Conservation (phyloP, 2,888 invertebrate genomes). For the Spodoptera picta region DNA sequence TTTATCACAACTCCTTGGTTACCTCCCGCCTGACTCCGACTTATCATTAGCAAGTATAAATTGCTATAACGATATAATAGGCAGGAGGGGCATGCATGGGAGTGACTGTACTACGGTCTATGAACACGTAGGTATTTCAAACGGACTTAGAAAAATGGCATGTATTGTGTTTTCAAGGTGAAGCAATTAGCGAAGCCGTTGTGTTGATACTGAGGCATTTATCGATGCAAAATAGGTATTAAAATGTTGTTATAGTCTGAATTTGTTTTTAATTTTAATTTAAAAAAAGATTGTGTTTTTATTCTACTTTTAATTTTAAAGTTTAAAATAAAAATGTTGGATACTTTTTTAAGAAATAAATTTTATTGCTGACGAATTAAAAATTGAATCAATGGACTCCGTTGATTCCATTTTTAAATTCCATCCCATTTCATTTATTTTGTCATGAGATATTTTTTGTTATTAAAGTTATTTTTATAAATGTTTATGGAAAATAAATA, state of each 20-base stretch:
- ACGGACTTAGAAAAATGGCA: slow-evolving; percentile 50
- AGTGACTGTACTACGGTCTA: slow-evolving; percentile 75
- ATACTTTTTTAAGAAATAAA: no score
- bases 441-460: no score
- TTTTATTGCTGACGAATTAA: no score
- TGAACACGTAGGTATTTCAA: slow-evolving; percentile 65
- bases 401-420: no score
- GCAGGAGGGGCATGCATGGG: slow-evolving; percentile 79
- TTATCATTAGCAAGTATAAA: slow-evolving; percentile 64
- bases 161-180: slow-evolving; percentile 53
- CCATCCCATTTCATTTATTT: no score
- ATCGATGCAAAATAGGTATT: neutral
- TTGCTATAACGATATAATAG: slow-evolving; percentile 63
- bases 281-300: neutral
- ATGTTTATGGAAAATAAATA: neutral
- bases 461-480: no score
- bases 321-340: no score
- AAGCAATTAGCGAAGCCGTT: slow-evolving; percentile 12
- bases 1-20: slow-evolving; percentile 9
- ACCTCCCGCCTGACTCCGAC: slow-evolving; percentile 17
- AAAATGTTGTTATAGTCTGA: no score
- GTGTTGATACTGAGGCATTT: neutral
- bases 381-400: no score
- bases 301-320: no score
- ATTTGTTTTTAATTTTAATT: no score